Conservation (phyloP, 2,797 vertebrate species). For the Danio jaintianensis region DNA sequence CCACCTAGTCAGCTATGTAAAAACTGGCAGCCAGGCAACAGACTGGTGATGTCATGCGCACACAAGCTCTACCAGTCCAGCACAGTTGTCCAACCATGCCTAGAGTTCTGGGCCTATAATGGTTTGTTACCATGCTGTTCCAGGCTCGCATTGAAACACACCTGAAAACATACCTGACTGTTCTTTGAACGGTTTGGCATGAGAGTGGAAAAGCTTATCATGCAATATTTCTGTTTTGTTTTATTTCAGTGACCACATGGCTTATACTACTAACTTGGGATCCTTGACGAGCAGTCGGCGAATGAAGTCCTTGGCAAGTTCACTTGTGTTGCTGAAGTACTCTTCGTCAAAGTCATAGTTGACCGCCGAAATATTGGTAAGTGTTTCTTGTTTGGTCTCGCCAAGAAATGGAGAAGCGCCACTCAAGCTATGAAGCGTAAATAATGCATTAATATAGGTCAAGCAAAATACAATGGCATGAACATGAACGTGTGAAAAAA, state of each 20-base stretch:
- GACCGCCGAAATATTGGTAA: constrained; percentile 96
- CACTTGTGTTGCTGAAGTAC: constrained; percentile 95
- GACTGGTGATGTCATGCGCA: too few species aligned
- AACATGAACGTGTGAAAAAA: background rate
- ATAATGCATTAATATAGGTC: constrained; percentile 2
- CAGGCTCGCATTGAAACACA: too few species aligned
- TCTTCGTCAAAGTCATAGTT: constrained; percentile 98
- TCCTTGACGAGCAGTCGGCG: constrained; percentile 94
- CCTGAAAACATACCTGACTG: too few species aligned
- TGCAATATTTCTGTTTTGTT: too few species aligned
- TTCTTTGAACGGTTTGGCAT: too few species aligned
- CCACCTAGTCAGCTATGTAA: too few species aligned
- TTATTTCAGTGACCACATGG: constrained; percentile 10
- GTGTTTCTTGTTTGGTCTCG: constrained; percentile 96
- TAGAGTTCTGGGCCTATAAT: too few species aligned
- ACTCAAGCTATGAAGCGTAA: constrained; percentile 79
- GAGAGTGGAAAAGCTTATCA: too few species aligned
- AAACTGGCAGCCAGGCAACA: too few species aligned
- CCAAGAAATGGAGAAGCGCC: constrained; percentile 96
- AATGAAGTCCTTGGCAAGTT: constrained; percentile 98
- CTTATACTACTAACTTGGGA: constrained; percentile 85
- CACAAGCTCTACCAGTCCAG: too few species aligned
- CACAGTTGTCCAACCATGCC: too few species aligned
- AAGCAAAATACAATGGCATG: background rate
- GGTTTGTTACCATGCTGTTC: too few species aligned